phyloP scores from a whole-genome alignment of 2,113 vertebrate genomes.

The Sapayoa aenigma region DNA sequence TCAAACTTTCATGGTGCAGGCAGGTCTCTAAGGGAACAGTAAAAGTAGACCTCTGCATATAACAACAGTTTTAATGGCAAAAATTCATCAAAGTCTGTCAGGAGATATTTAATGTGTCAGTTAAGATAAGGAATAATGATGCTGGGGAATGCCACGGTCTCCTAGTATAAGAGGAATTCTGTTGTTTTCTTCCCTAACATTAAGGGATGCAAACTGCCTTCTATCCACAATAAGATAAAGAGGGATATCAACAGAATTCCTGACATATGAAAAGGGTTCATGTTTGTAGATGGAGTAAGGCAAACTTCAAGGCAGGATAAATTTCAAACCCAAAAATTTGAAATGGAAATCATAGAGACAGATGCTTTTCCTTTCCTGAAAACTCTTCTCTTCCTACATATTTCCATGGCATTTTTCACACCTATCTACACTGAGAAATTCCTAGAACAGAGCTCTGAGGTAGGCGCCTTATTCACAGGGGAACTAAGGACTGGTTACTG shows the following conservation, averaged over 20 bases:
- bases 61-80: conserved; percentile 67
- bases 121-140: conserved; percentile 51
- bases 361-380: background rate
- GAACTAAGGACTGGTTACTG: background rate
- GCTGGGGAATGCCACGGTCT: background rate
- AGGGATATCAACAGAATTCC: background rate
- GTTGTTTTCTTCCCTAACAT: conserved; percentile 8
- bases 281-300: background rate
- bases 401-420: background rate
- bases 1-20: conserved; percentile 50
- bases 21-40: conserved; percentile 41
- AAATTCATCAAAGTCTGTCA: conserved; percentile 68
- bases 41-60: conserved; percentile 43
- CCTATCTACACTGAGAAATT: background rate
- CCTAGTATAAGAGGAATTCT: conserved; percentile 14
- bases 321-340: background rate
- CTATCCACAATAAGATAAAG: background rate
- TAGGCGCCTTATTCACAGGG: background rate
- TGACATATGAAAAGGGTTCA: background rate
- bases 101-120: conserved; percentile 58
- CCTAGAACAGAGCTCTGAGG: background rate
- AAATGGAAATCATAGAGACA: background rate
- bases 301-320: background rate
- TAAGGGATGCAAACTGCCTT: background rate
- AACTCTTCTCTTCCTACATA: background rate